phyloP scores from a whole-genome alignment of 2,797 vertebrate genomes.

The Cuniculus paca region DNA sequence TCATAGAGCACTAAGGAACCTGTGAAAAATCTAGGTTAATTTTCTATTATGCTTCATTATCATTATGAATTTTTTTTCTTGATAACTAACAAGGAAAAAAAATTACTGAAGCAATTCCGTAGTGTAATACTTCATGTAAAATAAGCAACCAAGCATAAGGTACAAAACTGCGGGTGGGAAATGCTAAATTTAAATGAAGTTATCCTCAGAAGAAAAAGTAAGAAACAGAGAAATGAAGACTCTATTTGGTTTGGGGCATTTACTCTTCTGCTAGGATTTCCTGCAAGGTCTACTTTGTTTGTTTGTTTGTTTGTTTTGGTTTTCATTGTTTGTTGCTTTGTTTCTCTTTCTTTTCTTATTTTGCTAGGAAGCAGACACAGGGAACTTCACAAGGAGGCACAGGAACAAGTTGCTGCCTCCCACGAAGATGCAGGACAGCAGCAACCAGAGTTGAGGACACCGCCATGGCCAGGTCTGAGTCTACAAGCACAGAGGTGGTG shows the following conservation, averaged over 20 bases:
- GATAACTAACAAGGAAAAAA: neutral
- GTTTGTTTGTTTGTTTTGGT: neutral
- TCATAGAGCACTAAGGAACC: neutral
- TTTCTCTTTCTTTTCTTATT: neutral
- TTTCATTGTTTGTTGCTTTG: neutral
- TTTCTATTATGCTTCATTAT: conserved; percentile 20
- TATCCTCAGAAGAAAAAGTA: neutral
- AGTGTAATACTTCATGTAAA: conserved; percentile 13
- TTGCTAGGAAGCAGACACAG: neutral
- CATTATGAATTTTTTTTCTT: neutral
- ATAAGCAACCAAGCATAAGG: neutral
- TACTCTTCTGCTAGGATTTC: neutral
- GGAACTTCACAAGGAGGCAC: neutral
- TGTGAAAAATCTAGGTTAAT: neutral
- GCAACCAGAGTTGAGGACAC: neutral
- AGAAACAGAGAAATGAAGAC: neutral
- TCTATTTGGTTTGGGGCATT: neutral
- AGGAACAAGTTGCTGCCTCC: neutral
- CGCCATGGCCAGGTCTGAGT: neutral
- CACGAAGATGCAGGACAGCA: neutral
- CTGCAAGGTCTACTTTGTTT: neutral
- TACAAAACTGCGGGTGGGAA: neutral
- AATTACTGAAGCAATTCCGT: neutral
- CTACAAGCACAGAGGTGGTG: neutral
- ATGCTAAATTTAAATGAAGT: neutral